Evolutionary conservation across 2,113 vertebrate genomes (phyloP), one percentile per base, ranked within the genome.

Genomic region (Scalopus aquaticus): DNA sequence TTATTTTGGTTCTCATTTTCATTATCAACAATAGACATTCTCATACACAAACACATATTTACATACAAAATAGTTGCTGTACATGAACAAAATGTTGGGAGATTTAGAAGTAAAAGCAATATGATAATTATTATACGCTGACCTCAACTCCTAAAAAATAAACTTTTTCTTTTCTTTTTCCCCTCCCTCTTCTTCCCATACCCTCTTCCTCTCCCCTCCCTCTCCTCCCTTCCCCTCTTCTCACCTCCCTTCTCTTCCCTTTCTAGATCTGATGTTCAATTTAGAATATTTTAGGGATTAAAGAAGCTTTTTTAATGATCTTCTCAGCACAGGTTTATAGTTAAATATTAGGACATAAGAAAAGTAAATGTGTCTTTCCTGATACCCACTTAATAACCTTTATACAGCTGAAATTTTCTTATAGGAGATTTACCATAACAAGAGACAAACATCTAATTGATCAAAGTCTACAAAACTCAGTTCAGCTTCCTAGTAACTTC

Each of bases 291-390:
- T 90, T 16, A 77, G 24, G 70, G 0, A 86, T 54, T 51, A 86
- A 91, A 72, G 49, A 6, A 42, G 26, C 9, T 0, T 62, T 56
- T 84, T 69, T 32, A 46, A 49, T 22, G 46, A 30, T 85, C 26
- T 74, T 0, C 10, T 42, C 9, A 87, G 42, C 10, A 7, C 9
- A 30, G 3, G 5, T 77, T 76, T 81, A 69, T 51, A 86, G 20
- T 65, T 83, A 62, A 20, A 22, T 37, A 1, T 28, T 67, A 84
- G 92, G 6, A 15, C 5, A 46, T 49, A 79, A 90, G 5, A 28
- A 84, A 95, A 90, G 6, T 13, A 92, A 26, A 90, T 6, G 11
- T n/a, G 17, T 49, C 13, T 73, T 80, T 67, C 30, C 77, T 42
- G 76, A 62, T 35, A 54, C 77, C 9, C 9, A 85, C n/a, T 78